Percentiles rank a stretch among this genome's conserved stretches.
Conservation (phyloP, 2,888 invertebrate genomes). For the Amphipyra tragopoginis region DNA sequence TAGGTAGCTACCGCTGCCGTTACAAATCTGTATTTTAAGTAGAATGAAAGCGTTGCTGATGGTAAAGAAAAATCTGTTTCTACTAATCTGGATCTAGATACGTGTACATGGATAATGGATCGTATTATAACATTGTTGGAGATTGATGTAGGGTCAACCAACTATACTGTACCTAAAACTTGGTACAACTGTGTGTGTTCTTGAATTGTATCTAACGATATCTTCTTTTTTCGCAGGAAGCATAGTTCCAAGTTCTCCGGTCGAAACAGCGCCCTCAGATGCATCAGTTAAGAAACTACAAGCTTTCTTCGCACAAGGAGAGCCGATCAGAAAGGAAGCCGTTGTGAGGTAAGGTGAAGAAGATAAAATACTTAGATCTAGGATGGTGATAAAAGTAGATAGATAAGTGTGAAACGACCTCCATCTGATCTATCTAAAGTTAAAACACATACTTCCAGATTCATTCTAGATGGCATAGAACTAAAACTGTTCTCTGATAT, state of each 20-base stretch:
- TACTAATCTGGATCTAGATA: too few species aligned
- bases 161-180: too few species aligned
- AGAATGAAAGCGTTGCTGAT: too few species aligned
- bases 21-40: too few species aligned
- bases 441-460: constrained; percentile 66
- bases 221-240: constrained; percentile 63
- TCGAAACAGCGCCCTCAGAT: constrained; percentile 81
- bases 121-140: too few species aligned
- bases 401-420: too few species aligned
- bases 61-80: too few species aligned
- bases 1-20: too few species aligned
- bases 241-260: constrained; percentile 81
- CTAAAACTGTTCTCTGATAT: constrained; percentile 93
- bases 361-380: neutral
- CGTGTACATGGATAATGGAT: too few species aligned
- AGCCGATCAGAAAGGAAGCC: constrained; percentile 91
- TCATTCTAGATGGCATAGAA: constrained; percentile 92
- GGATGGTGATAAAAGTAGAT: too few species aligned
- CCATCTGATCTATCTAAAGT: neutral
- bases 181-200: too few species aligned
- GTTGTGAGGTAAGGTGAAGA: constrained; percentile 77
- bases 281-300: constrained; percentile 92
- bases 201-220: neutral
- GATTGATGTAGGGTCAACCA: too few species aligned
- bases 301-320: constrained; percentile 93